Evolutionary conservation across 2,113 vertebrate species (phyloP), one percentile per base, ranked within the genome.

Genomic region (Limnothrissa miodon): DNA sequence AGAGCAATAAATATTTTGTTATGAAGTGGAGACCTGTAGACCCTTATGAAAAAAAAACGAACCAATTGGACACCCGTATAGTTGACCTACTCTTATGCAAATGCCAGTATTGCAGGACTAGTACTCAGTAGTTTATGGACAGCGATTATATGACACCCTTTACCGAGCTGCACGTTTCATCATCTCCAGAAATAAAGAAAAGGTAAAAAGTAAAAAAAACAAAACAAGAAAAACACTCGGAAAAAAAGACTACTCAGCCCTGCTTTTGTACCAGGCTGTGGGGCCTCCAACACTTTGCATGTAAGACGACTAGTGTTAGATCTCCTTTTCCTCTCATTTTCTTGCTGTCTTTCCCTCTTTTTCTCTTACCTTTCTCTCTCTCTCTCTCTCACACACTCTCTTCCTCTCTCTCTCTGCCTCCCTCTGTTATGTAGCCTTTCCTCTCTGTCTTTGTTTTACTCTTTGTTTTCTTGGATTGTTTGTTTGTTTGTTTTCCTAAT

Each of bases 271-370:
- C 93, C 93, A 94, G 95, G 93, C 89, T 82, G 85, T 86, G 96
- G 96, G 96, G 84, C 96, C 95, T 95, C 96, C 93, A 94, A 97
- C 97, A 98, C 97, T 98, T 94, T 99, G 98, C 98, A 99, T 99
- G 98, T 99, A 95, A 98, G 95, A 74, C 36, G 66, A 96, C 96
- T 99, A 99, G 97, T 97, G 96, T 97, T 98, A 98, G 97, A 93
- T 93, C 93, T 93, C 83, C 83, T 93, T 94, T 94, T 94, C 93
- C 93, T 93, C 93, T 93, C 92, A 93, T 94, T 92, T 93, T 70
- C 91, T 93, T 93, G 89, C 91, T 91, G 91, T 93, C 92, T 93
- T 91, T 92, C 89, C 93, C 91, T 93, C 92, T 93, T 92, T 92
- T 88, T 90, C 90, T 81, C 39, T 90, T 89, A 85, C 87, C 89